These are phyloP conservation scores for Scaptomyza pallida DNA, from an alignment of 1,140 invertebrate genomes.

Conservation along the genomic window DNA sequence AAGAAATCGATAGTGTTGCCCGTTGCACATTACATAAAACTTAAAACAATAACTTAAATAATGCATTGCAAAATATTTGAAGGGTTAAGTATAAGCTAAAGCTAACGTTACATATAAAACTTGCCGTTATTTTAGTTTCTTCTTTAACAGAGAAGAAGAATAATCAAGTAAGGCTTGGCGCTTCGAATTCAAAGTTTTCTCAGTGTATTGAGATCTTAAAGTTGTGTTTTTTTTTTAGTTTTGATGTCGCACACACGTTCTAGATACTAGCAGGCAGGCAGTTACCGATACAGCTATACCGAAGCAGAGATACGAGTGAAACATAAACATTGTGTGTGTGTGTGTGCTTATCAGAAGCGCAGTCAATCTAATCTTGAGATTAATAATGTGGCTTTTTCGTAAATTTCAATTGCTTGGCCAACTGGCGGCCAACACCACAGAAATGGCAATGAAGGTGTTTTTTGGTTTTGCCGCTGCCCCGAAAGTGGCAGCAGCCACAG, in stretches of 20 bases:
- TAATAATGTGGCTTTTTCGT: constrained; percentile 74
- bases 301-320: constrained; percentile 11
- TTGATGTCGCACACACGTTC: constrained; percentile 28
- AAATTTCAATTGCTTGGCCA: constrained; percentile 66
- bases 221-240: not conserved
- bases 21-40: too few species aligned
- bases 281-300: not conserved
- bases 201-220: constrained; percentile 1
- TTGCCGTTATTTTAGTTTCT: too few species aligned
- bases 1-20: too few species aligned
- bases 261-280: constrained; percentile 1
- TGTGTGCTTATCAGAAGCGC: constrained; percentile 57
- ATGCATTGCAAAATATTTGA: too few species aligned
- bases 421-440: constrained; percentile 25
- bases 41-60: too few species aligned
- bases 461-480: constrained; percentile 11
- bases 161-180: not conserved
- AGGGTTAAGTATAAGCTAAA: too few species aligned
- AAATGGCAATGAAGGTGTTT: constrained; percentile 41
- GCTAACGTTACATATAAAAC: too few species aligned
- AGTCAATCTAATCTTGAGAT: constrained; percentile 77
- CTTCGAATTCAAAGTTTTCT: not conserved
- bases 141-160: too few species aligned
- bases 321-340: constrained; percentile 40
- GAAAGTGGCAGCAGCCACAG: not conserved